Evolutionary conservation across 1,140 invertebrate genomes (phyloP).

Genomic region (Vollenhovia emeryi): DNA sequence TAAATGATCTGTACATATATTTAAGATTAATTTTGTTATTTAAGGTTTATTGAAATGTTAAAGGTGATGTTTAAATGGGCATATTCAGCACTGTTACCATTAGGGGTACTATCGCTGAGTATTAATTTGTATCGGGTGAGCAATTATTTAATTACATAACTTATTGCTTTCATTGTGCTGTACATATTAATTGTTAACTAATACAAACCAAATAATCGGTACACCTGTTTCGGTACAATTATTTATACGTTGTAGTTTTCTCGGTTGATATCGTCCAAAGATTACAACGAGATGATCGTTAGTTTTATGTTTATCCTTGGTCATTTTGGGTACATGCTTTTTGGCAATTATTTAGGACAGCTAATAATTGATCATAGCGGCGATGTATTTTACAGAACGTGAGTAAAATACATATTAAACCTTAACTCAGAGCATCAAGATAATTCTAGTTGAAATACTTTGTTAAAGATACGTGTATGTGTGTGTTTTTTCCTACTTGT

Average conservation of each 20-base stretch:
- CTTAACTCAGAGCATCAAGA: not conserved
- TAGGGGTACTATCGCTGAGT: not conserved
- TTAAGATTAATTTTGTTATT: not conserved
- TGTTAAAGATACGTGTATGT: too few species aligned
- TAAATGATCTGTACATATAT: not conserved
- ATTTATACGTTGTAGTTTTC: not conserved
- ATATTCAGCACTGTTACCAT: not conserved
- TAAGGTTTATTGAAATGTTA: conserved; percentile 29
- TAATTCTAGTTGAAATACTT: not conserved
- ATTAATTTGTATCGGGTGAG: conserved; percentile 52
- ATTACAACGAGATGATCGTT: not conserved
- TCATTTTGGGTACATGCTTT: conserved; percentile 25
- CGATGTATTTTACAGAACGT: conserved; percentile 36
- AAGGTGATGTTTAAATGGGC: not conserved
- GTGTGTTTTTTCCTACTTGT: not conserved
- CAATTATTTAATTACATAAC: not conserved
- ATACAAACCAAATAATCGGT: too few species aligned
- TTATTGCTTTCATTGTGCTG: not conserved
- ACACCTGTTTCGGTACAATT: not conserved
- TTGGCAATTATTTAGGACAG: conserved; percentile 12
- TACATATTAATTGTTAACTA: too few species aligned
- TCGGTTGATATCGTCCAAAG: not conserved
- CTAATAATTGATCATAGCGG: conserved; percentile 29
- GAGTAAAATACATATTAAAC: not conserved
- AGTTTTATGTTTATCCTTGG: not conserved